phyloP scores from a whole-genome alignment of 1,140 invertebrate genomes.

The Rhopalosiphum maidis region DNA sequence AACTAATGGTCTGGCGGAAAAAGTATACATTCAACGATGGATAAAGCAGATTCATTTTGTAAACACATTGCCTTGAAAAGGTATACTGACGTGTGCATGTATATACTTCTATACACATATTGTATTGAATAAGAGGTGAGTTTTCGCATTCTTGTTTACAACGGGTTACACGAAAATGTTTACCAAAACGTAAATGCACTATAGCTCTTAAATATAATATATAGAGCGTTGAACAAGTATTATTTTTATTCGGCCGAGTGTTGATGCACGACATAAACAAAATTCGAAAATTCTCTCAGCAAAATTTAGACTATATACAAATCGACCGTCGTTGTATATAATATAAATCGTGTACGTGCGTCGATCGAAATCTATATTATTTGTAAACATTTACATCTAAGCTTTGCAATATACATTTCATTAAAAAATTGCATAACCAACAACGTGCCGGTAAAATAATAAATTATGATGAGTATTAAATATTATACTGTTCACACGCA shows the following conservation, averaged over 20 bases:
- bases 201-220: background rate
- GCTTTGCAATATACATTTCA: background rate
- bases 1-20: background rate
- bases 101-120: background rate
- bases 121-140: background rate
- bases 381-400: background rate
- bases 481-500: background rate
- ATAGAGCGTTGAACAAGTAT: background rate
- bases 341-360: background rate
- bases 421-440: background rate
- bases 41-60: background rate
- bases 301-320: background rate
- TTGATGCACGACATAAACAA: constrained; percentile 6
- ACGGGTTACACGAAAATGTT: background rate
- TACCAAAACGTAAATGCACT: background rate
- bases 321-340: background rate
- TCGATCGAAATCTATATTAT: background rate
- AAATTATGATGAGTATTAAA: background rate
- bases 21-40: background rate
- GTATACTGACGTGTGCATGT: background rate
- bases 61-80: constrained; percentile 1
- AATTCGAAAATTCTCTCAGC: background rate
- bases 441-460: background rate
- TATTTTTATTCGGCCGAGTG: background rate
- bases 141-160: constrained; percentile 1